A percentile compares a stretch with the other conserved stretches of the same genome.
phyloP scores from a whole-genome alignment of 2,797 vertebrate species.

The Ctenochaetus hawaiiensis region DNA sequence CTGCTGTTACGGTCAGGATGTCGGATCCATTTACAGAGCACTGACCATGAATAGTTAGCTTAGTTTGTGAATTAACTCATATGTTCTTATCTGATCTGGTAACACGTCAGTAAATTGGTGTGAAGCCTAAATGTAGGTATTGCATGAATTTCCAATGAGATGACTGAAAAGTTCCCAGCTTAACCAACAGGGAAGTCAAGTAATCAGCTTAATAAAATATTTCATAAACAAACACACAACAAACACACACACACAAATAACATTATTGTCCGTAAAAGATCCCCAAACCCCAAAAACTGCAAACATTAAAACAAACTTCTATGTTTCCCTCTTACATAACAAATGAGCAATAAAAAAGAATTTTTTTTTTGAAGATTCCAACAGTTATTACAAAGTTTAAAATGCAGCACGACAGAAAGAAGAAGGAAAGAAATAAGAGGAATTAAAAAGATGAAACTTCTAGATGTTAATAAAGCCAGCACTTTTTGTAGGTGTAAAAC shows the following conservation, averaged over 20 bases:
- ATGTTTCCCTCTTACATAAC: slow-evolving; percentile 47
- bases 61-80: neutral
- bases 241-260: slow-evolving; percentile 39
- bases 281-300: slow-evolving; percentile 59
- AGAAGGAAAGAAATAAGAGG: neutral
- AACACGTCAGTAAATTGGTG: too few species aligned
- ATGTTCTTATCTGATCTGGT: neutral
- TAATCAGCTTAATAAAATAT: slow-evolving; percentile 41
- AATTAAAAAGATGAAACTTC: neutral
- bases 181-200: slow-evolving; percentile 35
- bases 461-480: neutral
- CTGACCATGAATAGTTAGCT: neutral
- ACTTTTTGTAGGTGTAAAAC: neutral
- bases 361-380: slow-evolving; percentile 17
- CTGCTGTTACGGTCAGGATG: slow-evolving; percentile 36
- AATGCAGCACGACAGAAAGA: neutral
- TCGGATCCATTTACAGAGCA: slow-evolving; percentile 38
- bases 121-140: slow-evolving; percentile 22
- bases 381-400: neutral
- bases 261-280: slow-evolving; percentile 59
- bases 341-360: slow-evolving; percentile 68
- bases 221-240: slow-evolving; percentile 41
- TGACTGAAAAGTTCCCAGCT: slow-evolving; percentile 21
- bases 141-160: slow-evolving; percentile 25
- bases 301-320: slow-evolving; percentile 58